phyloP scores from a whole-genome alignment of 2,888 invertebrate species.

The Plagiodera versicolora region DNA sequence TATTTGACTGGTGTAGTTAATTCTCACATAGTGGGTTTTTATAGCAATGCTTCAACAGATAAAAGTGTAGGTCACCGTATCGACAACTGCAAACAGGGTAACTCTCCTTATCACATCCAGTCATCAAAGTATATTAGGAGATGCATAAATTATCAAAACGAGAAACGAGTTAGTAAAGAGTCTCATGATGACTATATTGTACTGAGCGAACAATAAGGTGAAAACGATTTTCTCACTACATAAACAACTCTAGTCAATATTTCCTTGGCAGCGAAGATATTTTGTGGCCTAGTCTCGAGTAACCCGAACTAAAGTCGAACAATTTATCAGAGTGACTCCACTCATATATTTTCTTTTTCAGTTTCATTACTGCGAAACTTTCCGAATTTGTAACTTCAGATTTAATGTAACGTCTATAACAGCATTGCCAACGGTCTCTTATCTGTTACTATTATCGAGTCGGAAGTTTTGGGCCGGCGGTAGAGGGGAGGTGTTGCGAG shows the following conservation, averaged over 20 bases:
- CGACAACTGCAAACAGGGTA: too few relatives aligned
- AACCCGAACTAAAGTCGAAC: constrained; percentile 51
- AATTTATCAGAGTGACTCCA: constrained; percentile 50
- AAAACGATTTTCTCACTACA: constrained; percentile 39
- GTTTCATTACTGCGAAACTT: constrained; percentile 46
- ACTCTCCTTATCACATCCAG: too few relatives aligned
- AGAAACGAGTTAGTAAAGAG: too few relatives aligned
- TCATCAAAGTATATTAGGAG: too few relatives aligned
- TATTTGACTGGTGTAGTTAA: too few relatives aligned
- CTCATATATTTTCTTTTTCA: constrained; percentile 45
- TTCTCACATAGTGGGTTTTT: too few relatives aligned
- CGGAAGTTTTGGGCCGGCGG: not conserved
- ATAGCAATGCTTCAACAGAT: too few relatives aligned
- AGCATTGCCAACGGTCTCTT: constrained; percentile 5
- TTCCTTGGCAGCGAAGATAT: constrained; percentile 56
- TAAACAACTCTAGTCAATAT: constrained; percentile 51
- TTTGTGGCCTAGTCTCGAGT: constrained; percentile 60
- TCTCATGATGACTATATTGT: too few relatives aligned
- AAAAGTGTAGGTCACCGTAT: too few relatives aligned
- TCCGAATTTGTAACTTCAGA: constrained; percentile 35
- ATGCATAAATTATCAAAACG: too few relatives aligned
- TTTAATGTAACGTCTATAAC: constrained; percentile 30
- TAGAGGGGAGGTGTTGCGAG: not conserved
- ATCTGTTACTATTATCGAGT: constrained; percentile 6
- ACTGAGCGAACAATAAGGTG: too few relatives aligned